Conservation (phyloP, 2,113 vertebrate species). For the Xenus cinereus region DNA sequence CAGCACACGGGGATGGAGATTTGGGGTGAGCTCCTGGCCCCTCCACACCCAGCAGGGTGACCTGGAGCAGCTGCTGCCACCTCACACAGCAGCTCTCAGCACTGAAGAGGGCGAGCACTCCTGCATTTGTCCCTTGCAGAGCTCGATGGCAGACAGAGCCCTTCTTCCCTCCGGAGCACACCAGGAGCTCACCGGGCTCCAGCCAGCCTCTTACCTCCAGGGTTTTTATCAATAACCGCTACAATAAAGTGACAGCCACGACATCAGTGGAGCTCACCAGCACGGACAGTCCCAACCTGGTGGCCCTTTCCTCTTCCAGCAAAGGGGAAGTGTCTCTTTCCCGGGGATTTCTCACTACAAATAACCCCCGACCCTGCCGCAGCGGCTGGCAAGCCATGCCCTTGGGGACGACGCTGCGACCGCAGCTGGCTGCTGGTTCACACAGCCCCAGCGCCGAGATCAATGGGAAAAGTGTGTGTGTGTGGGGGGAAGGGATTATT, state of each 20-base stretch:
- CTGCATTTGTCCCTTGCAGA: rapidly evolving
- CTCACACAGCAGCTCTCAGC: background rate
- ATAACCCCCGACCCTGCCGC: background rate
- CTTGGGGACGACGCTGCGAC: background rate
- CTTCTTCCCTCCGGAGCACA: background rate
- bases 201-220: background rate
- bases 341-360: background rate
- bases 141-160: background rate
- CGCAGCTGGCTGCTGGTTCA: slow-evolving; percentile 46
- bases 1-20: background rate
- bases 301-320: background rate
- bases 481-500: background rate
- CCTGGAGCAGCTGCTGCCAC: background rate
- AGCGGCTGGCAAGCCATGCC: background rate
- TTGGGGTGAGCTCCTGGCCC: background rate
- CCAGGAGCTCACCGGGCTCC: background rate
- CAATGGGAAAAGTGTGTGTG: background rate
- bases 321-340: background rate
- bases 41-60: background rate
- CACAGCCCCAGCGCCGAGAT: background rate
- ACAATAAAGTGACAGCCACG: rapidly evolving
- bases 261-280: background rate
- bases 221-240: background rate
- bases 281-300: rapidly evolving
- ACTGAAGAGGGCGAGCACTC: background rate